A percentile compares a stretch with the other conserved stretches of the same genome.
Conservation (phyloP, 37 sponge, comb jelly and placozoan species). For the Crambe crambe region DNA sequence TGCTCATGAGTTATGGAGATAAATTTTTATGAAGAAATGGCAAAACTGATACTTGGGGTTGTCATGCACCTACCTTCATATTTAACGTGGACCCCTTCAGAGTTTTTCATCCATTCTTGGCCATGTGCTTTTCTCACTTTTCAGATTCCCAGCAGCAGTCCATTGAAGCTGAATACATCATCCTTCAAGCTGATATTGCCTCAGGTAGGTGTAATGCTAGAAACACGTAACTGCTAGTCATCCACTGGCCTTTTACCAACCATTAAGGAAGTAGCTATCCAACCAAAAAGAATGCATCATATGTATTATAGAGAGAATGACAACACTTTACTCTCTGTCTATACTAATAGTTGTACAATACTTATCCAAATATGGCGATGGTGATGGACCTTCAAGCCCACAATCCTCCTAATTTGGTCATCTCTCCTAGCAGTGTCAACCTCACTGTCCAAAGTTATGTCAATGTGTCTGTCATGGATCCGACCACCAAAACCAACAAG, state of each 20-base stretch:
- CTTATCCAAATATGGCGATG: constrained; percentile 83
- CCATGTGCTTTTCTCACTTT: no score
- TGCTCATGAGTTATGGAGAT: no score
- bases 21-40: no score
- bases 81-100: no score
- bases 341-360: constrained; percentile 65
- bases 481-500: constrained; percentile 12
- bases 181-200: constrained; percentile 49
- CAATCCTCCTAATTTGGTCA: constrained; percentile 55
- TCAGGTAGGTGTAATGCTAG: constrained; percentile 10
- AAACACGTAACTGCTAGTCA: not conserved
- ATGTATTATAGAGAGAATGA: no score
- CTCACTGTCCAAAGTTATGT: constrained; percentile 54
- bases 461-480: constrained; percentile 40
- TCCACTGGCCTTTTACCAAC: no score
- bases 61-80: no score
- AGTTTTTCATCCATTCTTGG: no score
- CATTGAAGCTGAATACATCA: constrained; percentile 52
- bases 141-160: constrained; percentile 44
- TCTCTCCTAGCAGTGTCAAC: constrained; percentile 37
- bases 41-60: no score
- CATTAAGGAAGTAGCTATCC: not conserved
- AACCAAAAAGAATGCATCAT: not conserved
- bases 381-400: constrained; percentile 45
- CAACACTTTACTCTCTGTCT: not conserved